Evolutionary conservation across 1,140 invertebrate genomes (phyloP).

Genomic region (Macrobrachium rosenbergii): DNA sequence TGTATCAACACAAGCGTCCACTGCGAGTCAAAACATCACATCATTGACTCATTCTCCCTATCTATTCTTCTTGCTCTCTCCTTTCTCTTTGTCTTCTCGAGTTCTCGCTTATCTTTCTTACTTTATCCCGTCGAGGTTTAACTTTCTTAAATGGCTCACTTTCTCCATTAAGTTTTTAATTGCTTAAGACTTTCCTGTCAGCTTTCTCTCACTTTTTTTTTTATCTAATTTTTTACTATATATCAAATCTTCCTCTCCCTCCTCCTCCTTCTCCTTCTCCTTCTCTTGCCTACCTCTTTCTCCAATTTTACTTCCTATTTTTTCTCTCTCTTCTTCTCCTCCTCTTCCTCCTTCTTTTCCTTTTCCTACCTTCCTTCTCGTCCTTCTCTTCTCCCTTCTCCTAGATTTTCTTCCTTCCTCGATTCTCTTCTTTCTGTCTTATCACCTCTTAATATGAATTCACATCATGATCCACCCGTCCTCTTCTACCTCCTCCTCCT

Average conservation of each 20-base stretch:
- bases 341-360: background rate
- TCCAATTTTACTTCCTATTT: background rate
- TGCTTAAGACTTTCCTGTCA: background rate
- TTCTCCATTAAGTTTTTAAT: background rate
- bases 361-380: background rate
- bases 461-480: too few relatives aligned
- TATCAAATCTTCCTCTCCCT: background rate
- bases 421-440: too few relatives aligned
- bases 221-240: background rate
- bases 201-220: too few relatives aligned
- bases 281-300: background rate
- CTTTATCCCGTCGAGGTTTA: too few relatives aligned
- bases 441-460: too few relatives aligned
- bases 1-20: too few relatives aligned
- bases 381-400: too few relatives aligned
- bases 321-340: background rate
- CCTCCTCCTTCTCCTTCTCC: background rate
- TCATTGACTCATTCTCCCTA: background rate
- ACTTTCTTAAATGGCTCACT: background rate
- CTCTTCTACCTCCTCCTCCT: too few relatives aligned
- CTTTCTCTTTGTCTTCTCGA: too few relatives aligned
- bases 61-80: background rate
- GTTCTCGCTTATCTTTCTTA: too few relatives aligned
- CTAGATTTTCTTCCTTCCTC: too few relatives aligned
- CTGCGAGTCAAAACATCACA: too few relatives aligned